Conservation (phyloP, 2,113 vertebrate species). For the Aleadryas rufinucha region DNA sequence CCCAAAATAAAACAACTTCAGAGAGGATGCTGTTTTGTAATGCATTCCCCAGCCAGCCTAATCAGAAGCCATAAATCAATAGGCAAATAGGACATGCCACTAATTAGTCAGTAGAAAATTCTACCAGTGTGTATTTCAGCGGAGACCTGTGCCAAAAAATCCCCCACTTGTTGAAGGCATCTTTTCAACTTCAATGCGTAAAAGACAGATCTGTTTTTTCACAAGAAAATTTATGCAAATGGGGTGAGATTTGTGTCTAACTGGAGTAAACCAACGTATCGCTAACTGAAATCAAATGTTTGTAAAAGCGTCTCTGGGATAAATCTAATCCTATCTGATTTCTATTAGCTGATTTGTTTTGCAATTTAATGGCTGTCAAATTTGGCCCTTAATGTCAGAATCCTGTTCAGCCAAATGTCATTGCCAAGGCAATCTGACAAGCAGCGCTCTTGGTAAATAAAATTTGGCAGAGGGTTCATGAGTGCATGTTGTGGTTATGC, state of each 20-base stretch:
- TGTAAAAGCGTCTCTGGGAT: background rate
- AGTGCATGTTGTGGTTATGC: background rate
- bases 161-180: constrained; percentile 19
- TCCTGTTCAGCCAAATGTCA: background rate
- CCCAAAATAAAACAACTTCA: constrained; percentile 7
- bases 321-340: background rate
- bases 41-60: background rate
- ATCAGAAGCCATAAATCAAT: constrained; percentile 23
- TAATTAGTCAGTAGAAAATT: constrained; percentile 14
- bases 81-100: background rate
- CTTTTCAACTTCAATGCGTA: background rate
- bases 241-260: background rate
- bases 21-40: background rate
- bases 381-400: background rate
- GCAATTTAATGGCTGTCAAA: constrained; percentile 24
- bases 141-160: background rate
- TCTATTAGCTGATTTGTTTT: constrained; percentile 43
- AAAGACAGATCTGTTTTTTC: background rate
- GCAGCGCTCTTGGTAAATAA: background rate
- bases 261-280: background rate
- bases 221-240: constrained; percentile 16
- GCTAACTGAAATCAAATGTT: constrained; percentile 26
- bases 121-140: background rate
- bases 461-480: background rate
- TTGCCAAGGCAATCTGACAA: background rate